Base-by-base conservation (phyloP, 2,797 vertebrate genomes). In the Channa striata region DNA sequence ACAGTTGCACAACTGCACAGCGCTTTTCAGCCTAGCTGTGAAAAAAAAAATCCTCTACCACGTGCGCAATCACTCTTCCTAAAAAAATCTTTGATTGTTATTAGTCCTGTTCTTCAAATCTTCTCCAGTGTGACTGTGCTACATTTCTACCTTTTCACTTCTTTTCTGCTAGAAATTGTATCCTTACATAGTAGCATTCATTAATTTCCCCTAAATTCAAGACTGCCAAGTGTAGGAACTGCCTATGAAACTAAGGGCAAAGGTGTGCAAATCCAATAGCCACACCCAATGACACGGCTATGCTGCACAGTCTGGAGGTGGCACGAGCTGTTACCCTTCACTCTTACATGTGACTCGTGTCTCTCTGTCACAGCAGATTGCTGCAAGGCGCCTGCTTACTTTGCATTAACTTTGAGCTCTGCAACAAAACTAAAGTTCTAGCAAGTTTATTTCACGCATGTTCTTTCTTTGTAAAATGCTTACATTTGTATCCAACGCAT, bases 371-470 rank as follows among this genome's bases (percentile, higher is more conserved):
- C 25, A 7, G 43, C 6, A 2, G 39, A 49, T n/a, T 48, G 40
- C 19, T 4, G 25, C 25, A 4, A 33, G 39, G 11, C 49, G 52
- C 62, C 34, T 25, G 72, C 25, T 30, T 30, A 4, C 6, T 30
- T 23, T 33, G 17, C 39, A 69, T 68, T 34, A 3, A 25, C 46
- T 72, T 56, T 37, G 30, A 69, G 30, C 34, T 50, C 54, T 62
- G 39, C 34, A 2, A 44, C 14, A 59, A 50, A 21, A 56, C 34
- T 39, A 76, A 68, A 68, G 25, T 53, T 44, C 19, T 53, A 36
- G 11, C 11, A 66, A 62, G 23, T 62, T 42, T 78, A 72, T 77
- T 82, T 60, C 44, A 67, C 16, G 19, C 17, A 13, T 44, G 43
- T 25, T 14, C 47, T 39, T 49, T 17, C 42, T 8, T 19, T 52